phyloP scores from a whole-genome alignment of 2,797 vertebrate species.

The Muscicapa comitata region DNA sequence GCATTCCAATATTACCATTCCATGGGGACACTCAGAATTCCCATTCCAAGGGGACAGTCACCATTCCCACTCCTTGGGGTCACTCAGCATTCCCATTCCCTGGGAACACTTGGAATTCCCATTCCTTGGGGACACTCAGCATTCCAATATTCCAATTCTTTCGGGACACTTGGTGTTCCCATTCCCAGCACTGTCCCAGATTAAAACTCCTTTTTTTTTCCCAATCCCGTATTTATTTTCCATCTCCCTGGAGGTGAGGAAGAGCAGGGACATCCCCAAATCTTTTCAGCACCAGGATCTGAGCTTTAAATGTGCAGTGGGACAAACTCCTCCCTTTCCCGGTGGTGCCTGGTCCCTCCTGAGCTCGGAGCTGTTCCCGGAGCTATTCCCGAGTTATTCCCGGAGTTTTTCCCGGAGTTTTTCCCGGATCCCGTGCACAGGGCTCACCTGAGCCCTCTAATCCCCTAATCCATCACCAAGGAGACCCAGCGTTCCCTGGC shows the following conservation, averaged over 20 bases:
- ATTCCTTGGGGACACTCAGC: too few relatives aligned
- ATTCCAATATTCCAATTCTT: too few relatives aligned
- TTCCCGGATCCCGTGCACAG: neutral
- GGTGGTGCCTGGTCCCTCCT: rapidly evolving
- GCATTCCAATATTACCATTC: neutral
- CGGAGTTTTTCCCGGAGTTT: neutral
- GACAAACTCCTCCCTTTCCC: rapidly evolving
- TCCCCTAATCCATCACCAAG: slow-evolving; percentile 50
- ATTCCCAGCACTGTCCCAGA: too few relatives aligned
- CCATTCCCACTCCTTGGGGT: too few relatives aligned
- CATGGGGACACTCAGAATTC: too few relatives aligned
- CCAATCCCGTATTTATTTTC: neutral
- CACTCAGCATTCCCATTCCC: too few relatives aligned
- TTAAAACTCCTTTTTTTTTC: neutral
- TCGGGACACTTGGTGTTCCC: too few relatives aligned
- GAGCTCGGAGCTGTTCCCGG: neutral
- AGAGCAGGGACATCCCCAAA: neutral
- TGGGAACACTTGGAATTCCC: too few relatives aligned
- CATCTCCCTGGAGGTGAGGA: neutral
- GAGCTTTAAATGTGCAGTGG: rapidly evolving
- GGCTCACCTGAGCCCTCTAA: slow-evolving; percentile 25
- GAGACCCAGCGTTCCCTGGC: neutral
- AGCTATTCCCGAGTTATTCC: neutral
- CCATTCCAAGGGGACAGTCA: neutral
- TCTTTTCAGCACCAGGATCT: neutral